Evolutionary conservation across 2,888 invertebrate genomes (phyloP).

Genomic region (Papilio protenor): DNA sequence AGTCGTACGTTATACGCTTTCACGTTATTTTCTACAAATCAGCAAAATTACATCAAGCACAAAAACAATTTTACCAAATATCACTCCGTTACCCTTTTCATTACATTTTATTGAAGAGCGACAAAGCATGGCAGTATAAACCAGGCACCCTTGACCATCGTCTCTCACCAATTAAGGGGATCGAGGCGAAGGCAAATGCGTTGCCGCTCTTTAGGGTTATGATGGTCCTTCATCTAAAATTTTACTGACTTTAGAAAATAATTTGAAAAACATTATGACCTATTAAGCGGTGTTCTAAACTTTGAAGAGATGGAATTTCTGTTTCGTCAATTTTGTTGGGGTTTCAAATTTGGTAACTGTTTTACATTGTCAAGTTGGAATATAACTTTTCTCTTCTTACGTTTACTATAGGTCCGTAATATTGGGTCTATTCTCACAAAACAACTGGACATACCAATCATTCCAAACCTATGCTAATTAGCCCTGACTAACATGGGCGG

Average conservation of each 20-base stretch:
- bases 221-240: slow-evolving; percentile 8
- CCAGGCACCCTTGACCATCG: background rate
- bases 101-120: background rate
- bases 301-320: background rate
- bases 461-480: background rate
- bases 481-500: background rate
- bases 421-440: background rate
- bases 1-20: background rate
- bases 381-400: background rate
- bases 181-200: background rate
- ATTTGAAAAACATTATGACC: background rate
- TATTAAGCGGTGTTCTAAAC: no score
- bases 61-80: background rate
- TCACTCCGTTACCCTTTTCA: background rate
- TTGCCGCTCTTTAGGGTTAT: slow-evolving; percentile 1
- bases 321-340: background rate
- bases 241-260: background rate
- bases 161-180: background rate
- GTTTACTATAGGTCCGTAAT: background rate
- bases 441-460: background rate
- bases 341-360: background rate
- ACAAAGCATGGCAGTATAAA: background rate
- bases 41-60: slow-evolving; percentile 1
- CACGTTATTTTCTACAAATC: background rate
- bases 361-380: background rate